phyloP scores from a whole-genome alignment of 1,140 invertebrate species.

The Scylla paramamosain region DNA sequence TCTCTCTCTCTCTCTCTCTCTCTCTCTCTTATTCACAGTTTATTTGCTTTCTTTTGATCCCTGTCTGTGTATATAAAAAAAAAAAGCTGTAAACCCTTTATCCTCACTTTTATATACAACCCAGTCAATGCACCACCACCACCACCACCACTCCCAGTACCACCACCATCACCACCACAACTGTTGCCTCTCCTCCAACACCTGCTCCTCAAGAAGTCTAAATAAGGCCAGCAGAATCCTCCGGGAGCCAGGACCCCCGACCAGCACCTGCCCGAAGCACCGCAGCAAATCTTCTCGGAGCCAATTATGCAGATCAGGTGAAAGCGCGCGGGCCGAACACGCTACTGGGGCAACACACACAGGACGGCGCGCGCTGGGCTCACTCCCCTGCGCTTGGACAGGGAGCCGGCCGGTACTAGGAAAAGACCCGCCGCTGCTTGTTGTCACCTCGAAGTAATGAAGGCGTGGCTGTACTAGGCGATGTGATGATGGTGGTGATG shows the following conservation, averaged over 20 bases:
- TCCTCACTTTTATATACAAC: no score
- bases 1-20: no score
- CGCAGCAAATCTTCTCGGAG: background rate
- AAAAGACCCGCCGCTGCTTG: background rate
- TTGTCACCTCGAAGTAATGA: background rate
- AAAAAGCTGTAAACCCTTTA: no score
- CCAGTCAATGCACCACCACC: no score
- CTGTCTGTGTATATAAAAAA: no score
- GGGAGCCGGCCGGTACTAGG: background rate
- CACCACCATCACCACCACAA: background rate
- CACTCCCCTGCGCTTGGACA: background rate
- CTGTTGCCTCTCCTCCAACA: no score
- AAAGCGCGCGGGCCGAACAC: background rate
- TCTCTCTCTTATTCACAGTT: no score
- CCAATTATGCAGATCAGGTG: conserved; percentile 13
- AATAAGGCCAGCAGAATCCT: background rate
- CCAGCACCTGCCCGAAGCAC: background rate
- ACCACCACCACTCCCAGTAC: no score
- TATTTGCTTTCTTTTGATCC: no score
- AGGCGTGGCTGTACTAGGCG: background rate
- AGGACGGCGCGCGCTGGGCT: background rate
- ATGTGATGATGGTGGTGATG: background rate
- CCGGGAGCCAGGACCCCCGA: background rate
- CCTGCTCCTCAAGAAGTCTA: background rate
- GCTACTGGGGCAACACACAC: background rate